Conservation (phyloP, 1,140 invertebrate genomes). For the Frieseomelitta varia region DNA sequence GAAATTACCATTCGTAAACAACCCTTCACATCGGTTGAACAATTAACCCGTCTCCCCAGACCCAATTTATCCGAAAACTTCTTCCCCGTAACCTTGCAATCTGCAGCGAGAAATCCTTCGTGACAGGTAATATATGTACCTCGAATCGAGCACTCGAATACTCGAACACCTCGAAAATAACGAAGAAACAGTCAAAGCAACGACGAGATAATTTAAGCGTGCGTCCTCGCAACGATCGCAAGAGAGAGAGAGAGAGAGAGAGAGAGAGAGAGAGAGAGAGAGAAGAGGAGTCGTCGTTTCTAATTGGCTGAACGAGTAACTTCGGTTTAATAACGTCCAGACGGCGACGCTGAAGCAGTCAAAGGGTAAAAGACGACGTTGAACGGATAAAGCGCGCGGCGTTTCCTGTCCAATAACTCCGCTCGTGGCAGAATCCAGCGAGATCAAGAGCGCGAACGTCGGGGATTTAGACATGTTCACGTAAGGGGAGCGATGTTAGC, state of each 20-base stretch:
- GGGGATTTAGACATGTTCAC: conserved; percentile 12
- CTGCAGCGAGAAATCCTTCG: not conserved
- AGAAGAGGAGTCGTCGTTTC: not conserved
- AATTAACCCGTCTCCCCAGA: too few species aligned
- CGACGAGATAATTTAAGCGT: not conserved
- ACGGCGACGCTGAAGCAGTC: not conserved
- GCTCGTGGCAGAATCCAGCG: not conserved
- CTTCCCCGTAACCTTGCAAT: not conserved
- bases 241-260: too few species aligned
- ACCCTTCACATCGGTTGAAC: too few species aligned
- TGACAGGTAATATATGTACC: not conserved
- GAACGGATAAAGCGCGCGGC: not conserved
- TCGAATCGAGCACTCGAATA: not conserved
- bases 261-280: too few species aligned
- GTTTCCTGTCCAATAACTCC: not conserved
- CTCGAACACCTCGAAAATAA: not conserved
- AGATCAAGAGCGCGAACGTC: conserved; percentile 2
- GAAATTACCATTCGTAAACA: too few species aligned
- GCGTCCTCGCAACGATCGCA: not conserved
- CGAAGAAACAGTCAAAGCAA: not conserved
- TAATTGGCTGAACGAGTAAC: not conserved
- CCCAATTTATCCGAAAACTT: too few species aligned
- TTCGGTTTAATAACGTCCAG: not conserved
- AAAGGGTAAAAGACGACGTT: not conserved
- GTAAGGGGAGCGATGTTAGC: not conserved